Evolutionary conservation across 2,888 invertebrate species (phyloP).

Genomic region (Prenolepis imparis): DNA sequence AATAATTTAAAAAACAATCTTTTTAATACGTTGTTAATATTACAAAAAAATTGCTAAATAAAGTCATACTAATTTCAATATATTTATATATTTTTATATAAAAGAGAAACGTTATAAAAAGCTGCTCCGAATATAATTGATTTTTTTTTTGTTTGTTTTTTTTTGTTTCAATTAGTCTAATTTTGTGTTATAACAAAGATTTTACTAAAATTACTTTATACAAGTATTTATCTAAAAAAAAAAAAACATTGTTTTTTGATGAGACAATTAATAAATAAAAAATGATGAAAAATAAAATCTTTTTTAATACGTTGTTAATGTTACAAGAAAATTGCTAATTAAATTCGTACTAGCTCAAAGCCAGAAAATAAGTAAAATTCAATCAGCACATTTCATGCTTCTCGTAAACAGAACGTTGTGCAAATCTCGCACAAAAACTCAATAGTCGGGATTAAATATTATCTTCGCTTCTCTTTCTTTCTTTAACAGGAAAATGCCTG

Average conservation of each 20-base stretch:
- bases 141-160: too few relatives aligned
- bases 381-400: background rate
- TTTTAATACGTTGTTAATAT: constrained; percentile 9
- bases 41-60: background rate
- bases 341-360: background rate
- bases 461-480: constrained; percentile 7
- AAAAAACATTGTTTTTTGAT: too few relatives aligned
- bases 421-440: constrained; percentile 26
- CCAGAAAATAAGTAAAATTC: constrained; percentile 36
- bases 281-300: too few relatives aligned
- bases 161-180: too few relatives aligned
- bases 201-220: too few relatives aligned
- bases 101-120: too few relatives aligned
- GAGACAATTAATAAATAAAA: too few relatives aligned
- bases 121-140: too few relatives aligned
- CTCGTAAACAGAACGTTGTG: constrained; percentile 12
- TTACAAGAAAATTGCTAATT: background rate
- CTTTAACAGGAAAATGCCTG: background rate
- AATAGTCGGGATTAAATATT: constrained; percentile 36
- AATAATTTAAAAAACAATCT: background rate
- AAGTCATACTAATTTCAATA: too few relatives aligned
- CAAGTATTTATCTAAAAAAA: too few relatives aligned
- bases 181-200: too few relatives aligned
- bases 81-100: too few relatives aligned
- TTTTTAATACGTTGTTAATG: constrained; percentile 7